phyloP scores from a whole-genome alignment of 2,888 invertebrate genomes.

The Dryadula phaetusa region DNA sequence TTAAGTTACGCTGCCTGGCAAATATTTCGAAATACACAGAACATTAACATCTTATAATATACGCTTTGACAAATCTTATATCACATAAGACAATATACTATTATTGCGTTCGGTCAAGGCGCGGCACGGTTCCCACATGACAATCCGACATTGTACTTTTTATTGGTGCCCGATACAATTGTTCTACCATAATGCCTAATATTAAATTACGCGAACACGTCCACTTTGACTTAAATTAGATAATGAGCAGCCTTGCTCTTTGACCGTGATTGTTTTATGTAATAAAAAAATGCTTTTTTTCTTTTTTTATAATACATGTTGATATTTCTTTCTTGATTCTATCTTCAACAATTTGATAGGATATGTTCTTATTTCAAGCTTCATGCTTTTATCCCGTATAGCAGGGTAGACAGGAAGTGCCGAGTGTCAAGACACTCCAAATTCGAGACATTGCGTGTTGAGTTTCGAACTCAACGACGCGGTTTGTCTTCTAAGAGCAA shows the following conservation, averaged over 20 bases:
- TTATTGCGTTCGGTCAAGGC: conserved; percentile 64
- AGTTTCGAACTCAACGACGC: too few relatives aligned
- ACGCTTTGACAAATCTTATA: conserved; percentile 30
- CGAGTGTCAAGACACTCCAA: too few relatives aligned
- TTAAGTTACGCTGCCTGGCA: too few relatives aligned
- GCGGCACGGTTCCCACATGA: conserved; percentile 62
- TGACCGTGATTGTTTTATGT: conserved; percentile 34
- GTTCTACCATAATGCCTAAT: conserved; percentile 38
- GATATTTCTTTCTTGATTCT: too few relatives aligned
- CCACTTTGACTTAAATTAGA: conserved; percentile 34
- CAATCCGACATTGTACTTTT: conserved; percentile 53
- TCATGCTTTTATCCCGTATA: too few relatives aligned
- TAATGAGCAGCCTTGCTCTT: conserved; percentile 41
- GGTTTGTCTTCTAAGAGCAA: too few relatives aligned
- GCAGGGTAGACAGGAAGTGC: too few relatives aligned
- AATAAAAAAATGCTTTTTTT: conserved; percentile 18
- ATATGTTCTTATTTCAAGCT: too few relatives aligned
- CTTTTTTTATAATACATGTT: neutral
- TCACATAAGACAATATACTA: conserved; percentile 21
- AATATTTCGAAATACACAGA: too few relatives aligned
- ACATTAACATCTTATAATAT: neutral
- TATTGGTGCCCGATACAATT: conserved; percentile 46
- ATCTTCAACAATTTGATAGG: too few relatives aligned
- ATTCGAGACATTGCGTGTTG: too few relatives aligned
- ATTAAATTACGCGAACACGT: conserved; percentile 39